Evolutionary conservation across 2,888 invertebrate species (phyloP).

Genomic region (Leptura quadrifasciata): DNA sequence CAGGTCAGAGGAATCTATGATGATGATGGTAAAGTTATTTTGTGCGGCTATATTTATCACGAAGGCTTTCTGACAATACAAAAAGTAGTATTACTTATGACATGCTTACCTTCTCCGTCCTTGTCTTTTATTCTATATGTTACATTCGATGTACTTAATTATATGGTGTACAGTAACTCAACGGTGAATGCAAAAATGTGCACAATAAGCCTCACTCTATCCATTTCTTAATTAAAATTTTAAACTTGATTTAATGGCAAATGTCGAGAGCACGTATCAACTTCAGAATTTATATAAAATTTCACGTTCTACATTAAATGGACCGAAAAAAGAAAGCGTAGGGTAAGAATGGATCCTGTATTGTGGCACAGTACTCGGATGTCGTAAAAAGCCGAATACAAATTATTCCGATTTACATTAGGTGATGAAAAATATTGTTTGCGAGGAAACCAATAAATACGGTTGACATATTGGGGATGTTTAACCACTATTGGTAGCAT

Average conservation of each 20-base stretch:
- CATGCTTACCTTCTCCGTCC: background rate
- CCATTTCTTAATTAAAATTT: conserved; percentile 19
- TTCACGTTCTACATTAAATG: conserved; percentile 25
- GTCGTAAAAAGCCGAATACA: conserved; percentile 19
- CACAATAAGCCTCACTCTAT: background rate
- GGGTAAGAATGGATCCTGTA: conserved; percentile 16
- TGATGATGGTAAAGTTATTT: background rate
- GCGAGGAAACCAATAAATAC: background rate
- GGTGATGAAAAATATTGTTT: conserved; percentile 13
- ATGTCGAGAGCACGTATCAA: background rate
- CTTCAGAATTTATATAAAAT: conserved; percentile 17
- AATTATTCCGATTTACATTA: conserved; percentile 23
- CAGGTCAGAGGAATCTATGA: no score
- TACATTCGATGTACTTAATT: background rate
- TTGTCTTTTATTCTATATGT: background rate
- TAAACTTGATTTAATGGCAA: conserved; percentile 8
- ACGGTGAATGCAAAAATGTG: background rate
- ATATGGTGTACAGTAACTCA: background rate
- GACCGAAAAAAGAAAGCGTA: conserved; percentile 18
- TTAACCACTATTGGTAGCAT: background rate
- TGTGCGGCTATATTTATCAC: background rate
- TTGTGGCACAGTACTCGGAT: background rate
- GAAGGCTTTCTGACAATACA: conserved; percentile 11
- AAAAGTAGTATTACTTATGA: conserved; percentile 24
- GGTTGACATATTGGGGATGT: background rate